These are phyloP conservation scores for Prionace glauca DNA, from an alignment of 2,797 vertebrate genomes.

Conservation along the genomic window DNA sequence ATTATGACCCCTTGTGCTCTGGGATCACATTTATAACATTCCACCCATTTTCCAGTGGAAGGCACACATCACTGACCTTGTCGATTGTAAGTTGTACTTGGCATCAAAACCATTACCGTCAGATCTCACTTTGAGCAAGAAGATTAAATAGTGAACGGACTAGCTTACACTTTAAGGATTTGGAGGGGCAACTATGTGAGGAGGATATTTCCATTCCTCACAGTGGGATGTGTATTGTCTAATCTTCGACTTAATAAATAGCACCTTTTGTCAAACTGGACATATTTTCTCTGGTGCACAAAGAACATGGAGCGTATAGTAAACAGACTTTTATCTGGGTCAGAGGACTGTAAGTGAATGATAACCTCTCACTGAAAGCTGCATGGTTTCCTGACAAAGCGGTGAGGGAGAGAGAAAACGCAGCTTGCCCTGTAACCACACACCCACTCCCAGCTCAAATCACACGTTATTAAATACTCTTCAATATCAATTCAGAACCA, in stretches of 20 bases:
- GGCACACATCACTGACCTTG: background rate
- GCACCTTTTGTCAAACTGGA: background rate
- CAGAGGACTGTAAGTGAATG: slow-evolving; percentile 2
- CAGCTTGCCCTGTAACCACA: background rate
- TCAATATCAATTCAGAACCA: slow-evolving; percentile 43
- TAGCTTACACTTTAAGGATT: background rate
- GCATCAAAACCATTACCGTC: background rate
- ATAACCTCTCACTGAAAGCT: background rate
- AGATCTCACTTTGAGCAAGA: background rate
- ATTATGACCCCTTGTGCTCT: background rate
- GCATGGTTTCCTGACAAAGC: background rate
- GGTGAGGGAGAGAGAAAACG: background rate
- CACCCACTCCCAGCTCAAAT: background rate
- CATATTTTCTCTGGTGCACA: background rate
- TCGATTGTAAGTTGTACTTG: background rate
- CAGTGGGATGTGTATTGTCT: background rate
- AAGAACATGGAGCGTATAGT: background rate
- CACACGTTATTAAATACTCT: slow-evolving; percentile 18
- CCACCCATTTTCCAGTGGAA: background rate
- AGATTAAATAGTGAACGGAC: background rate
- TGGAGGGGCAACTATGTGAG: no score
- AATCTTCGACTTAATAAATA: background rate
- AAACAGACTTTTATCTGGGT: slow-evolving; percentile 13
- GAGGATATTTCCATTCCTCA: background rate
- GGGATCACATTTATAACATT: background rate